These are phyloP conservation scores for Clunio marinus DNA, from an alignment of 2,888 invertebrate species.

Conservation along the genomic window DNA sequence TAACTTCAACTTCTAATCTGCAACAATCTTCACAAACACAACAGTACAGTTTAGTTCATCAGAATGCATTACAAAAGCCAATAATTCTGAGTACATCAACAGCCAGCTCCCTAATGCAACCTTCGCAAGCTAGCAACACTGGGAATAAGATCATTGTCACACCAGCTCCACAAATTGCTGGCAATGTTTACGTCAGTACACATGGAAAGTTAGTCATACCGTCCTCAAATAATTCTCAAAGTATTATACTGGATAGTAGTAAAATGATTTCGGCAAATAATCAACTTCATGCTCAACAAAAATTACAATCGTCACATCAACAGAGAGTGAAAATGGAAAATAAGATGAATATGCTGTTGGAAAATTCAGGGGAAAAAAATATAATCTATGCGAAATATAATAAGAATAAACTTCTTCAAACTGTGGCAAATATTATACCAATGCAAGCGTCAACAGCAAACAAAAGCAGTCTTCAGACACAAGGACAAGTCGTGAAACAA, in stretches of 20 bases:
- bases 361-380: slow-evolving; percentile 44
- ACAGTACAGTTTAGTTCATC: slow-evolving; percentile 27
- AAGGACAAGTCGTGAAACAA: background rate
- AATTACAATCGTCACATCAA: slow-evolving; percentile 41
- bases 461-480: slow-evolving; percentile 13
- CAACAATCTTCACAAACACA: slow-evolving; percentile 10
- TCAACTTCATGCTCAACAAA: slow-evolving; percentile 43
- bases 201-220: slow-evolving; percentile 27
- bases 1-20: background rate
- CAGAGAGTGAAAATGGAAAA: slow-evolving; percentile 42
- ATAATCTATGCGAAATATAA: slow-evolving; percentile 45
- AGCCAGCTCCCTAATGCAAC: slow-evolving; percentile 13
- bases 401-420: slow-evolving; percentile 39
- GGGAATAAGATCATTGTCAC: slow-evolving; percentile 32
- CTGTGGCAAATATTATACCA: slow-evolving; percentile 40
- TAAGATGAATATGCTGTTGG: slow-evolving; percentile 42
- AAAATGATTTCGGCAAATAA: slow-evolving; percentile 42
- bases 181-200: slow-evolving; percentile 22
- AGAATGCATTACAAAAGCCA: slow-evolving; percentile 20
- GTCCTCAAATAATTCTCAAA: slow-evolving; percentile 28
- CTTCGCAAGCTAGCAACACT: background rate
- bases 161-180: slow-evolving; percentile 8
- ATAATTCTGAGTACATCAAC: slow-evolving; percentile 29
- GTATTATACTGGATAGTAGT: slow-evolving; percentile 31
- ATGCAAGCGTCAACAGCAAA: slow-evolving; percentile 38